Base-by-base conservation (phyloP, 2,113 vertebrate genomes). In the Proteles cristata region DNA sequence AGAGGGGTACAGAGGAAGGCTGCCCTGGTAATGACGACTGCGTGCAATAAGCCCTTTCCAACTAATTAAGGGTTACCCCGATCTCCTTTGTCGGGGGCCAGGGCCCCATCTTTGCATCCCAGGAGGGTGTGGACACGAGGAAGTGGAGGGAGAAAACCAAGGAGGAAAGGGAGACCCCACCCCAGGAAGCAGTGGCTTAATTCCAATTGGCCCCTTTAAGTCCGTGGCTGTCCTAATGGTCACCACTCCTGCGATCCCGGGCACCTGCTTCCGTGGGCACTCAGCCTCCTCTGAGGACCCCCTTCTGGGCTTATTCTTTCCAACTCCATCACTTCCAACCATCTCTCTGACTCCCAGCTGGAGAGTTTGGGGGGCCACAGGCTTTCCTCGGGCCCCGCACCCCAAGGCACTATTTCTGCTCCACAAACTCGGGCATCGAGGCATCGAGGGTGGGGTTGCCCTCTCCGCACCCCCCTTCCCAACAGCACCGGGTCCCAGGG, bases 21-120 rank as follows among this genome's bases (percentile, higher is more conserved):
- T 15, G 0, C 31, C 1, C 1, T 6, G 7, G 65, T 79, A 43
- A 7, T 2, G 31, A 31, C 0, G 3, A 26, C 35, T 4, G 0
- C 0, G 3, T 7, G 5, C 1, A 43, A n/a, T 1, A 16, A 63
- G 15, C 69, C 28, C 39, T 21, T 77, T 3, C 10, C 4, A 23
- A 33, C 5, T 12, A 7, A 3, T 0, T 23, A 23, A 76, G 25
- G 50, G 7, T 2, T 2, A 10, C 4, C 10, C 12, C 5, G 0
- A 25, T 5, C 50, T 28, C 39, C 39, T 39, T 33, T 77, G 28
- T 8, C 33, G 61, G 5, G 33, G 68, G 25, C 31, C 7, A 11
- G 58, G 48, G 74, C 7, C 65, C 28, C 5, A 12, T 23, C 43
- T 85, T 35, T 77, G 69, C 11, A 4, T 74, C n/a, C 55, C 31